Percentiles rank a stretch among this genome's conserved stretches.
Conservation (phyloP, 2,797 vertebrate genomes). For the Natrix natrix region DNA sequence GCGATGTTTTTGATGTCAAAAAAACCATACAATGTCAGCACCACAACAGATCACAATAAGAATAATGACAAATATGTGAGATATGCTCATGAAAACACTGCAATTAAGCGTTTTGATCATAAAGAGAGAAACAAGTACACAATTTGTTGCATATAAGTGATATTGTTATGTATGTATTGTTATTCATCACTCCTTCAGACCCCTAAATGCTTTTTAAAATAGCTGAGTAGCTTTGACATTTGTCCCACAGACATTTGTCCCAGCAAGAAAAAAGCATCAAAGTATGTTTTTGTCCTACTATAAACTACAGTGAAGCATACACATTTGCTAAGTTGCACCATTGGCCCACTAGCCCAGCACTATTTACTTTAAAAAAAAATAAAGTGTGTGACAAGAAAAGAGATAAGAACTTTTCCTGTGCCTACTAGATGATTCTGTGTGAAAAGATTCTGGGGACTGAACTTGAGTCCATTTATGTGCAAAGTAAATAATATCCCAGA, state of each 20-base stretch:
- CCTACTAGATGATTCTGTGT: background rate
- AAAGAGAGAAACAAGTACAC: background rate
- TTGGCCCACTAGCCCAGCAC: background rate
- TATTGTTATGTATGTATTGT: background rate
- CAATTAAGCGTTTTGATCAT: background rate
- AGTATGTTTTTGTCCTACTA: background rate
- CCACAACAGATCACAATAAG: constrained; percentile 8
- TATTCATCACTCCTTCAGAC: background rate
- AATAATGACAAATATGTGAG: background rate
- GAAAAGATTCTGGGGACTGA: background rate
- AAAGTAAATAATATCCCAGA: background rate
- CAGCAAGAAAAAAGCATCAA: background rate
- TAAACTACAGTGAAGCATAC: background rate
- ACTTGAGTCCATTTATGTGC: background rate
- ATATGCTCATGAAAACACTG: constrained; percentile 32
- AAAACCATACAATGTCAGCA: constrained; percentile 33
- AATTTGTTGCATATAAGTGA: background rate
- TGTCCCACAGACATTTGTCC: background rate
- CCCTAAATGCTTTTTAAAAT: background rate
- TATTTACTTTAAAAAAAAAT: background rate
- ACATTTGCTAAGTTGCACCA: background rate
- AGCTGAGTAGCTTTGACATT: background rate
- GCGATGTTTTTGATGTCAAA: background rate
- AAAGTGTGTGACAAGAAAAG: background rate
- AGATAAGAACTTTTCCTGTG: background rate